A percentile compares a stretch with the other conserved stretches of the same genome.
Conservation (phyloP, 2,113 vertebrate species). For the Hucho hucho region DNA sequence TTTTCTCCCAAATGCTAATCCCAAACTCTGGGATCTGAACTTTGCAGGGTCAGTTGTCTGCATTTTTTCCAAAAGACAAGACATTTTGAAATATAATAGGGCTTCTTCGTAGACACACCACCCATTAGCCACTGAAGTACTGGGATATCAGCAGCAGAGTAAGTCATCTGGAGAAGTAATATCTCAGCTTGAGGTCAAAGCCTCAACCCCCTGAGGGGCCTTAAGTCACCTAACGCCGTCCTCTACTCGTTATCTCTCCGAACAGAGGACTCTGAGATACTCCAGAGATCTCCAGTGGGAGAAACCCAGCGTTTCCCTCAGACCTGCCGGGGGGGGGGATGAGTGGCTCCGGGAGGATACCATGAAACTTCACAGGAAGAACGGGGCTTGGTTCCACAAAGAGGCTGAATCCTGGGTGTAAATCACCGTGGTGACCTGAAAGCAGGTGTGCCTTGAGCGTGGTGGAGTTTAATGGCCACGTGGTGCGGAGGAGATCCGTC, state of each 20-base stretch:
- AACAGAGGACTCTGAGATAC: slow-evolving; percentile 1
- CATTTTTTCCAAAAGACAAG: background rate
- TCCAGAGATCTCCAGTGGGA: background rate
- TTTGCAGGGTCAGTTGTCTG: no score
- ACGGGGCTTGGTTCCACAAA: background rate
- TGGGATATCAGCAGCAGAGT: background rate
- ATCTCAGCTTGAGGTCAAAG: background rate
- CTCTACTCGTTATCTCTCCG: background rate
- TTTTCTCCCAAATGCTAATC: no score
- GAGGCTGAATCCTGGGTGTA: slow-evolving; percentile 11
- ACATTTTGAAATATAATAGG: background rate
- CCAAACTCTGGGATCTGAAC: no score
- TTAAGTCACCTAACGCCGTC: background rate
- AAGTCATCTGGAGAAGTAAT: background rate
- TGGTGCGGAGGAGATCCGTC: background rate
- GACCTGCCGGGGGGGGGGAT: background rate
- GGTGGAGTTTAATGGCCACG: background rate
- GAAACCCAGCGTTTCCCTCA: slow-evolving; percentile 13
- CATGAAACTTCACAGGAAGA: slow-evolving; percentile 18
- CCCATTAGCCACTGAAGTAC: background rate
- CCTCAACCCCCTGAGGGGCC: background rate
- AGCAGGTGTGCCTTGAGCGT: slow-evolving; percentile 13
- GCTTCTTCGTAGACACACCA: background rate
- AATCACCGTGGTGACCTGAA: slow-evolving; percentile 31
- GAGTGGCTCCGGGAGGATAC: background rate